Base-by-base conservation (phyloP, 2,888 invertebrate species). In the Morpho deidamia region DNA sequence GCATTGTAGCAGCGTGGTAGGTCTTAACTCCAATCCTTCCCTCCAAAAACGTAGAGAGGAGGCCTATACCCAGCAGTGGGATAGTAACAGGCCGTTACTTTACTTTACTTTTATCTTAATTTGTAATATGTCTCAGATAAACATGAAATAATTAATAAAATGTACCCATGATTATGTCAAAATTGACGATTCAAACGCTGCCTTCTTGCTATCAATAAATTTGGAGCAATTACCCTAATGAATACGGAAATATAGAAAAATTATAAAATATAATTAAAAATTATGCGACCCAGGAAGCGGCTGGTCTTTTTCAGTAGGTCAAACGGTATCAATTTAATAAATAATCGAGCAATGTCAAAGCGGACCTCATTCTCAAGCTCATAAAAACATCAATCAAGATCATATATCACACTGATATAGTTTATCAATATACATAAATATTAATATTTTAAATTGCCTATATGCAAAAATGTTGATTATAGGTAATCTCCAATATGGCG, bases 121-220 rank as follows among this genome's bases (percentile, higher is more conserved):
- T 23, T 23, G 23, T 23, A 23, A 14, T 23, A 23, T 2, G 1
- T 14, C 14, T 23, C 23, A 23, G 23, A 23, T 23, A 23, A 23
- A 23, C 5, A 23, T 5, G 23, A 23, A 23, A 23, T 23, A 23
- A 23, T 23, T 2, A 23, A 23, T 23, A 5, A 23, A 23, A 23
- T 23, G 5, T 23, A 23, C 23, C 5, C 5, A 23, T 3, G 23
- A 23, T 3, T 23, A 23, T 23, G 23, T 58, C 51, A 58, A 60
- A 56, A 41, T 51, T 50, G 58, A 53, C 66, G 68, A 69, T 71
- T 76, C 72, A 74, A 75, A 75, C 7, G 40, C 11, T 1, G 40
- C 8, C 34, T 12, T 33, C 40, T 12, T 45, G 44, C 11, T 23
- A 9, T 47, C 11, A 40, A 47, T 40, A 39, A 46, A 48, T 40